Conservation (phyloP, 2,113 vertebrate species). For the Hiodon alosoides region DNA sequence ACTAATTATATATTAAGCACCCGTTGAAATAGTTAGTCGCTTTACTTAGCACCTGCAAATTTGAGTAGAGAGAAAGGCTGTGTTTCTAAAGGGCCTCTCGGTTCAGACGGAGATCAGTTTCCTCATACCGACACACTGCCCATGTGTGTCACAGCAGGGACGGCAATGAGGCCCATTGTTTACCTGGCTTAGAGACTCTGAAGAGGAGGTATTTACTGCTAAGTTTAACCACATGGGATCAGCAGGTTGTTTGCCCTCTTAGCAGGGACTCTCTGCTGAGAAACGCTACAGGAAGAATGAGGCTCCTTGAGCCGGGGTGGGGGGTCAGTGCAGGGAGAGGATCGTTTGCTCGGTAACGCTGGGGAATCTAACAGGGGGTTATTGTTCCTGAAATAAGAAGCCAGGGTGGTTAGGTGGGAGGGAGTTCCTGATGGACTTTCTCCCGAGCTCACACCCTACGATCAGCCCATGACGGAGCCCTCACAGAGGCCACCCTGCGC, state of each 20-base stretch:
- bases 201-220: background rate
- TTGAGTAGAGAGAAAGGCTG: background rate
- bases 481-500: background rate
- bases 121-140: background rate
- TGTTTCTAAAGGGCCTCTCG: background rate
- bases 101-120: background rate
- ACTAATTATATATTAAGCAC: no score
- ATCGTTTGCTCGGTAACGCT: constrained; percentile 40
- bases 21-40: no score
- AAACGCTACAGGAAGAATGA: constrained; percentile 47
- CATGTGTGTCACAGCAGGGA: background rate
- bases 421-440: background rate
- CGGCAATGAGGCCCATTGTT: background rate
- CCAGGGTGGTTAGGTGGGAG: constrained; percentile 9
- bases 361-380: constrained; percentile 45
- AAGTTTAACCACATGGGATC: no score
- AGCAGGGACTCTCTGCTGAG: constrained; percentile 27
- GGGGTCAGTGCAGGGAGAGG: constrained; percentile 9
- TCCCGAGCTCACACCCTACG: background rate
- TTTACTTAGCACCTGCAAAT: no score
- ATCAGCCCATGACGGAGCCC: background rate
- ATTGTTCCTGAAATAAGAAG: constrained; percentile 47
- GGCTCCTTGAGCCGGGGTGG: constrained; percentile 45
- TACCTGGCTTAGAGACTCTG: background rate
- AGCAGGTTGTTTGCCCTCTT: constrained; percentile 8